These are phyloP conservation scores for Polydesmus complanatus DNA, from an alignment of 2,888 invertebrate species.

Conservation along the genomic window DNA sequence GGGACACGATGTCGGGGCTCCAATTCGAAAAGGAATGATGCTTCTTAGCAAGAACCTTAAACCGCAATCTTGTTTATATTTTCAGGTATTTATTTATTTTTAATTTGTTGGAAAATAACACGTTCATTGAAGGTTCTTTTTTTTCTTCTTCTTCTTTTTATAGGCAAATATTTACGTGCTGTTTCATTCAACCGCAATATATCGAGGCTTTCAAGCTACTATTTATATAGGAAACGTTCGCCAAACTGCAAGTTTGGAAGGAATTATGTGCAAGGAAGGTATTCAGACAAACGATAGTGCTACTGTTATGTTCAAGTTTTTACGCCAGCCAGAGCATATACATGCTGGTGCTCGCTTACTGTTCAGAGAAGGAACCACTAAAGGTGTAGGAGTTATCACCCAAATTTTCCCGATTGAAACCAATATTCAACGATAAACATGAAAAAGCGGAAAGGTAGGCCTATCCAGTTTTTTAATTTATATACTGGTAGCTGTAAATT, in stretches of 20 bases:
- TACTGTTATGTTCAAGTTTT: conserved; percentile 74
- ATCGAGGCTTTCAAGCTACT: conserved; percentile 65
- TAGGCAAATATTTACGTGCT: conserved; percentile 78
- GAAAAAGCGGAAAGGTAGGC: too few relatives aligned
- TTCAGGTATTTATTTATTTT: conserved; percentile 42
- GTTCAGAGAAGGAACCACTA: conserved; percentile 68
- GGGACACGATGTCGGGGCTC: conserved; percentile 37
- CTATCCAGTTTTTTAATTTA: too few relatives aligned
- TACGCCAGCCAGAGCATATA: conserved; percentile 77
- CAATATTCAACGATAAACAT: not conserved
- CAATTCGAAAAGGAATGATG: conserved; percentile 76
- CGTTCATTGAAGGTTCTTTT: not conserved
- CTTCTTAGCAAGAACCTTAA: conserved; percentile 44
- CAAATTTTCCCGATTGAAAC: conserved; percentile 44
- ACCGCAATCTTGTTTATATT: conserved; percentile 40
- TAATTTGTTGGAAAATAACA: too few relatives aligned
- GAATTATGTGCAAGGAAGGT: conserved; percentile 48
- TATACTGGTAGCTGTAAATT: too few relatives aligned
- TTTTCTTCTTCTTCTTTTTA: conserved; percentile 28
- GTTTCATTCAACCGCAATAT: conserved; percentile 72
- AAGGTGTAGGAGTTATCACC: conserved; percentile 71
- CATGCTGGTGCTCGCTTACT: conserved; percentile 61
- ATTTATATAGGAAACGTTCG: conserved; percentile 90
- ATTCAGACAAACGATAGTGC: conserved; percentile 72
- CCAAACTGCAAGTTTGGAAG: conserved; percentile 83